Percentiles rank a stretch among this genome's conserved stretches.
Evolutionary conservation across 53 echinoderm and acorn worm genomes (phyloP).

Genomic region (Henricia sp.): DNA sequence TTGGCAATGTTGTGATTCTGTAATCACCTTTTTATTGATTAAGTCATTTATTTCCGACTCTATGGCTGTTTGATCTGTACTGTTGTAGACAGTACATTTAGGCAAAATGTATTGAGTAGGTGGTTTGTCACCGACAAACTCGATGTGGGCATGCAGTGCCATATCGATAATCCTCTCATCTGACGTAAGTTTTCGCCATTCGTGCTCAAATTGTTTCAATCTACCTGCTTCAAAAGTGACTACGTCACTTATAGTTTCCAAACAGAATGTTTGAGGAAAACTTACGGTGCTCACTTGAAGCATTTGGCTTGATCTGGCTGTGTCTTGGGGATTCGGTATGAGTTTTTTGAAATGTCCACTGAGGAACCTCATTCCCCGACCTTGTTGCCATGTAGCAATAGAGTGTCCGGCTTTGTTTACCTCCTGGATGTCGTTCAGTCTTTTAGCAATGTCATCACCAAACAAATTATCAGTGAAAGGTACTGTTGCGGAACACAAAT

Average conservation of each 20-base stretch:
- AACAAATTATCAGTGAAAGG: constrained; percentile 56
- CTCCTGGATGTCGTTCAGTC: constrained; percentile 57
- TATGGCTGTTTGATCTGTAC: no score
- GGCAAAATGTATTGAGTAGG: constrained; percentile 10
- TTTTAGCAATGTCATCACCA: constrained; percentile 49
- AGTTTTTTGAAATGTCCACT: no score
- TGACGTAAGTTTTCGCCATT: no score
- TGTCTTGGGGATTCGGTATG: background rate
- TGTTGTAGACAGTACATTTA: background rate
- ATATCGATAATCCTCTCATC: constrained; percentile 24
- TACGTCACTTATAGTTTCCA: background rate
- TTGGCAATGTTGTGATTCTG: background rate
- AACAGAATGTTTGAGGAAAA: background rate
- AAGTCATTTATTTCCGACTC: no score
- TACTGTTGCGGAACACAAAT: constrained; percentile 43
- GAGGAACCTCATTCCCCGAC: background rate
- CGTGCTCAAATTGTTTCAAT: constrained; percentile 57
- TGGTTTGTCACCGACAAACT: constrained; percentile 36
- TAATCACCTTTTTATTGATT: constrained; percentile 23
- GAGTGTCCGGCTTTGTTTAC: constrained; percentile 46
- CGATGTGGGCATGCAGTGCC: constrained; percentile 46
- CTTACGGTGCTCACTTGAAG: no score
- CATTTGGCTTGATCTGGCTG: constrained; percentile 7
- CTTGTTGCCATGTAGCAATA: constrained; percentile 9
- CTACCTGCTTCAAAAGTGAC: constrained; percentile 56